A percentile compares a stretch with the other conserved stretches of the same genome.
These are phyloP conservation scores for Heliothis virescens DNA, from an alignment of 1,140 invertebrate genomes.

Conservation along the genomic window DNA sequence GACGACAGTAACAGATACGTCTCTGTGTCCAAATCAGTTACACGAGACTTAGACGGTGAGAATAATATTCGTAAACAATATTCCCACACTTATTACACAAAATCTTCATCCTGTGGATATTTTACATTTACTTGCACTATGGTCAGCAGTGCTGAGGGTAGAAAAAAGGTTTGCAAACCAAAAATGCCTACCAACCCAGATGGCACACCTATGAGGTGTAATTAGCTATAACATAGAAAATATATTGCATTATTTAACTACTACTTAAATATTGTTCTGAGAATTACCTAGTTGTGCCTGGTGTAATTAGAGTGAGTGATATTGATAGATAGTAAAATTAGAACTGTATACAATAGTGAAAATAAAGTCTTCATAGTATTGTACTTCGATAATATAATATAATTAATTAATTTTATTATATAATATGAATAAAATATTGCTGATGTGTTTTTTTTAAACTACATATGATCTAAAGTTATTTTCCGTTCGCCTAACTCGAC, in stretches of 20 bases:
- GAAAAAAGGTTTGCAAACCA: slow-evolving; percentile 92
- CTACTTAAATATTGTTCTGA: slow-evolving; percentile 13
- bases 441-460: no score
- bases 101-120: slow-evolving; percentile 94
- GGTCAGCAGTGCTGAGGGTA: slow-evolving; percentile 91
- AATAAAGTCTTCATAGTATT: slow-evolving; percentile 20
- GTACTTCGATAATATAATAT: slow-evolving; percentile 20
- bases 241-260: slow-evolving; percentile 28
- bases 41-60: slow-evolving; percentile 88
- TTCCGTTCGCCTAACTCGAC: background rate
- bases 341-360: background rate
- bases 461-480: no score
- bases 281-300: background rate
- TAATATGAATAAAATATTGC: background rate
- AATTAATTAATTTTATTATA: background rate
- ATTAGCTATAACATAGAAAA: slow-evolving; percentile 54
- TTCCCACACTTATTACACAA: slow-evolving; percentile 93
- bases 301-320: slow-evolving; percentile 18
- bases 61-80: slow-evolving; percentile 88
- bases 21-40: slow-evolving; percentile 92
- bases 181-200: slow-evolving; percentile 86
- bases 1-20: slow-evolving; percentile 87
- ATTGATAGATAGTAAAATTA: background rate
- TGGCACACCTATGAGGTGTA: slow-evolving; percentile 81
- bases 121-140: slow-evolving; percentile 94